A percentile compares a stretch with the other conserved stretches of the same genome.
phyloP scores from a whole-genome alignment of 2,113 vertebrate genomes.

The Aphyosemion australe region DNA sequence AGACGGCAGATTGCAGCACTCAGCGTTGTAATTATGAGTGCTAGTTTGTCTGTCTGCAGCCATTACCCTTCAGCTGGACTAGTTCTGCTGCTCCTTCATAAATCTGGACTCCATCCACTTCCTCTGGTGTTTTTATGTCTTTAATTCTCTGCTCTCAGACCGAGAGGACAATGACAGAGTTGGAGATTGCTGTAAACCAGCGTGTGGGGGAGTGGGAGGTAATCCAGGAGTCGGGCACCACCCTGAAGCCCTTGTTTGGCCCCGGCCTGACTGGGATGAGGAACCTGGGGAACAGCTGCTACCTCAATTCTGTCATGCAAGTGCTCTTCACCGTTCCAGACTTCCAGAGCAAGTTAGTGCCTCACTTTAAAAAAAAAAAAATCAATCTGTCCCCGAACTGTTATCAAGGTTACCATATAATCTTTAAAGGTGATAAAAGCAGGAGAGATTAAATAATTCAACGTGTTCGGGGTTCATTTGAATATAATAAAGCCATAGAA shows the following conservation, averaged over 20 bases:
- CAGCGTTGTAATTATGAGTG: slow-evolving; percentile 15
- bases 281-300: slow-evolving; percentile 99
- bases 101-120: neutral
- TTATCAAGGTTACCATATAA: neutral
- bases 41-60: slow-evolving; percentile 10
- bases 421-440: neutral
- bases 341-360: slow-evolving; percentile 96
- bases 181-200: slow-evolving; percentile 99
- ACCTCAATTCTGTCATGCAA: slow-evolving; percentile 99
- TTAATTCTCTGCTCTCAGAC: slow-evolving; percentile 79
- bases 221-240: slow-evolving; percentile 95
- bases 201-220: slow-evolving; percentile 98
- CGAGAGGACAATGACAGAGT: slow-evolving; percentile 96
- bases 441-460: neutral
- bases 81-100: neutral
- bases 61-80: neutral
- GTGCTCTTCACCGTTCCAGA: slow-evolving; percentile 98
- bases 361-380: neutral
- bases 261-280: slow-evolving; percentile 94
- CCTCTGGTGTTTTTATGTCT: neutral
- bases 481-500: neutral
- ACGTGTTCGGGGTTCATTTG: neutral
- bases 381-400: neutral
- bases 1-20: slow-evolving; percentile 33
- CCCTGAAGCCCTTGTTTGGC: slow-evolving; percentile 91